Evolutionary conservation across 2,888 invertebrate genomes (phyloP), one percentile per base, ranked within the genome.

Genomic region (Notocelia uddmanniana): DNA sequence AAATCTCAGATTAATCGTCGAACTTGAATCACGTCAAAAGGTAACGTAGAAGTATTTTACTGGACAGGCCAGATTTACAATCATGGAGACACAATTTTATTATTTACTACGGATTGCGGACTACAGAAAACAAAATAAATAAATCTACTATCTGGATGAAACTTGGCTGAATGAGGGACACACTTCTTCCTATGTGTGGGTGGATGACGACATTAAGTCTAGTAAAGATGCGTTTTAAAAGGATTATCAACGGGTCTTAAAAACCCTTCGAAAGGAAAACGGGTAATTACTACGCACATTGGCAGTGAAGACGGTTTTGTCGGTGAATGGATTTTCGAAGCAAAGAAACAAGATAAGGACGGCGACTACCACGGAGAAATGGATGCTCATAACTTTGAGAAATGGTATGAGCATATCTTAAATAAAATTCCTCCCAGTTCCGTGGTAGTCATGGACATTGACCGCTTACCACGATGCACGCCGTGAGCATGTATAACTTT

Each of bases 251-350:
- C n/a, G n/a, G n/a, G n/a, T n/a, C n/a, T n/a, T n/a, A n/a, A n/a
- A n/a, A n/a, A n/a, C n/a, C n/a, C n/a, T n/a, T n/a, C n/a, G n/a
- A n/a, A n/a, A n/a, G n/a, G n/a, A n/a, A n/a, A n/a, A n/a, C 48
- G 50, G 11, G 26, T 63, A 34, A 54, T 64, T 52, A 52, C 54
- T 54, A 64, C 64, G 34, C 64, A 64, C 50, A 64, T 64, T 50
- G 52, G 64, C 54, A 64, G 21, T 64, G 54, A 64, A 64, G 64
- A 64, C 50, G 54, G 64, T 52, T 64, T 64, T 54, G 15, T 54
- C 52, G 64, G 31, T 15, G 26, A 48, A 50, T 64, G 63, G 63
- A 19, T 64, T 13, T 64, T 52, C 34, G 50, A 64, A 64, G 37
- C 64, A 64, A 64, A 64, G n/a, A 64, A 64, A 21, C 15, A 48